Evolutionary conservation across 2,888 invertebrate species (phyloP).

Genomic region (Caenorhabditis sp.): DNA sequence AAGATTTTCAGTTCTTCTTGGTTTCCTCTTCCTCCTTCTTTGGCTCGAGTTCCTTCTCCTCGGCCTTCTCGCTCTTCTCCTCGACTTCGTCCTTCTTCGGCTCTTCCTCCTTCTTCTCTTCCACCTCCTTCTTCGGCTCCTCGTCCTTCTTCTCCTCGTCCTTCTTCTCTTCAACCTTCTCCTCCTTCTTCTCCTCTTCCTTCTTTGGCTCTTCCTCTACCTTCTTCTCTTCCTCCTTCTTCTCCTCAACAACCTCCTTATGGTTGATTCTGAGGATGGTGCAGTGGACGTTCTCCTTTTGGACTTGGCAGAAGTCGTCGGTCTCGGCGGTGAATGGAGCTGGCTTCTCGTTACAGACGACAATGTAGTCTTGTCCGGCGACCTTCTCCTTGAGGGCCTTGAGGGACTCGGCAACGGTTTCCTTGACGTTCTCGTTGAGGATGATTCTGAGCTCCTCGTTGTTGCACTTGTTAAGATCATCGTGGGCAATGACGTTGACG

Average conservation of each 20-base stretch:
- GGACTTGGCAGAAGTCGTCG: conserved; percentile 71
- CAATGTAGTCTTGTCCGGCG: conserved; percentile 64
- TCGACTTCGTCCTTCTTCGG: conserved; percentile 41
- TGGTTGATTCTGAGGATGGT: conserved; percentile 68
- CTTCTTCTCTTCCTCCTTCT: conserved; percentile 42
- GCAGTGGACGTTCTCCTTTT: conserved; percentile 69
- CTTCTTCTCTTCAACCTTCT: conserved; percentile 31
- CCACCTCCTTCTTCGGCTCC: conserved; percentile 22
- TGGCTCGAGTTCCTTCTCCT: conserved; percentile 57
- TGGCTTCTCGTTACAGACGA: conserved; percentile 71
- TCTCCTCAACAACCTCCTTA: conserved; percentile 52
- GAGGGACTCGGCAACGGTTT: conserved; percentile 62
- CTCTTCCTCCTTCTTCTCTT: conserved; percentile 55
- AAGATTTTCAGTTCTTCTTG: conserved; percentile 55
- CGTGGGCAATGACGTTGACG: conserved; percentile 65
- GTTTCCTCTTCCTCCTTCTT: conserved; percentile 64
- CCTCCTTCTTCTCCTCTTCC: conserved; percentile 40
- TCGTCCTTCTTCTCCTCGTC: conserved; percentile 18
- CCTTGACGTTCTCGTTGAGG: conserved; percentile 67
- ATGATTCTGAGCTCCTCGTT: conserved; percentile 70
- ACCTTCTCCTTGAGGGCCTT: conserved; percentile 68
- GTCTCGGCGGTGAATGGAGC: conserved; percentile 71
- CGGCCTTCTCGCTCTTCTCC: conserved; percentile 52
- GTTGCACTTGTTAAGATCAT: conserved; percentile 71
- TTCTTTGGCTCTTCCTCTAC: conserved; percentile 27